Percentiles rank a stretch among this genome's conserved stretches.
Evolutionary conservation across 2,888 invertebrate species (phyloP).

Genomic region (Leptopilina drosophilae): DNA sequence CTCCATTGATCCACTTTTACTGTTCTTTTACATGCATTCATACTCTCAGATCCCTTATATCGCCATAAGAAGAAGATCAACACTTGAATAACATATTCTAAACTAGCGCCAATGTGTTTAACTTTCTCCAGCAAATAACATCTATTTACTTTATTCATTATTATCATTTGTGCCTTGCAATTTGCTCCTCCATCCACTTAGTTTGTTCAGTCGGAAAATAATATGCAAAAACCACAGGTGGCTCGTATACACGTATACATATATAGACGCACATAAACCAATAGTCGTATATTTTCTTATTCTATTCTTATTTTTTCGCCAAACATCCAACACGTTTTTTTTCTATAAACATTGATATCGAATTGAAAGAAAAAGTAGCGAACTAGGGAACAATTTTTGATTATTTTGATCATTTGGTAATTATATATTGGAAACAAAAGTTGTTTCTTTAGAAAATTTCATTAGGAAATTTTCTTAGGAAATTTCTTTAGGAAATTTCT

Average conservation of each 20-base stretch:
- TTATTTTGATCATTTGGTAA: too few species aligned
- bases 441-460: too few species aligned
- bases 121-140: constrained; percentile 28
- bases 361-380: too few species aligned
- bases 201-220: constrained; percentile 36
- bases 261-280: not conserved
- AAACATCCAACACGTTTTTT: too few species aligned
- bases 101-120: constrained; percentile 21
- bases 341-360: too few species aligned
- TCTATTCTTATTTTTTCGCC: too few species aligned
- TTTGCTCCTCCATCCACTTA: constrained; percentile 29
- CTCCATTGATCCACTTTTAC: not conserved
- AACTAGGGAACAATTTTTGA: too few species aligned
- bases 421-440: too few species aligned
- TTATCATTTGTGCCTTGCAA: constrained; percentile 37
- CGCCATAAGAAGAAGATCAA: not conserved
- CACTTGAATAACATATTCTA: constrained; percentile 10
- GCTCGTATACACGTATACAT: constrained; percentile 2
- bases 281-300: too few species aligned
- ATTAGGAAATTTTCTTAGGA: too few species aligned
- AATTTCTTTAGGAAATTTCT: too few species aligned
- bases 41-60: too few species aligned
- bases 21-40: not conserved
- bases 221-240: constrained; percentile 34
- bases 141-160: constrained; percentile 37